Conservation (phyloP, 2,888 invertebrate genomes). For the Ophraella communa region DNA sequence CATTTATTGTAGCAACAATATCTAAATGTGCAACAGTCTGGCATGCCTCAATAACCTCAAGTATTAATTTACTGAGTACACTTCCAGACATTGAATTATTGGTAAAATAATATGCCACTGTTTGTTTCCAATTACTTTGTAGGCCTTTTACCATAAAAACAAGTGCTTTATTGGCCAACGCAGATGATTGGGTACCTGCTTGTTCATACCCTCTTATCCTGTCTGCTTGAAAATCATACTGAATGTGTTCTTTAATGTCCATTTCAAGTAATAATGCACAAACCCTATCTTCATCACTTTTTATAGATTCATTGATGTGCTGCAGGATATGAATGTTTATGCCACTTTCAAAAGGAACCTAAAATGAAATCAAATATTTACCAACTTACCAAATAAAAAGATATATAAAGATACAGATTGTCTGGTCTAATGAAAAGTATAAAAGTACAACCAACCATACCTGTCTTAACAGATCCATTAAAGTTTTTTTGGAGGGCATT, state of each 20-base stretch:
- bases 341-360: constrained; percentile 24
- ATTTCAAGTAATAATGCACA: constrained; percentile 31
- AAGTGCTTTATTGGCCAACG: background rate
- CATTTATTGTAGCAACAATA: constrained; percentile 13
- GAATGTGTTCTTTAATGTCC: constrained; percentile 35
- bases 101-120: too few species aligned
- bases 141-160: background rate
- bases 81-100: too few species aligned
- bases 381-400: too few species aligned
- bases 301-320: background rate
- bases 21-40: too few species aligned
- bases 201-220: constrained; percentile 36
- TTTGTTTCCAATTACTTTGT: background rate
- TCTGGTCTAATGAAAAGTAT: too few species aligned
- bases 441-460: too few species aligned
- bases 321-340: constrained; percentile 1
- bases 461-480: constrained; percentile 26
- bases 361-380: too few species aligned
- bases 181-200: too few species aligned
- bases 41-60: too few species aligned
- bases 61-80: too few species aligned
- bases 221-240: constrained; percentile 27
- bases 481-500: constrained; percentile 30
- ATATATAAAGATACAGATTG: too few species aligned
- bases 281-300: background rate